Conservation (phyloP, 2,888 invertebrate genomes). For the Leptopilina myrica region DNA sequence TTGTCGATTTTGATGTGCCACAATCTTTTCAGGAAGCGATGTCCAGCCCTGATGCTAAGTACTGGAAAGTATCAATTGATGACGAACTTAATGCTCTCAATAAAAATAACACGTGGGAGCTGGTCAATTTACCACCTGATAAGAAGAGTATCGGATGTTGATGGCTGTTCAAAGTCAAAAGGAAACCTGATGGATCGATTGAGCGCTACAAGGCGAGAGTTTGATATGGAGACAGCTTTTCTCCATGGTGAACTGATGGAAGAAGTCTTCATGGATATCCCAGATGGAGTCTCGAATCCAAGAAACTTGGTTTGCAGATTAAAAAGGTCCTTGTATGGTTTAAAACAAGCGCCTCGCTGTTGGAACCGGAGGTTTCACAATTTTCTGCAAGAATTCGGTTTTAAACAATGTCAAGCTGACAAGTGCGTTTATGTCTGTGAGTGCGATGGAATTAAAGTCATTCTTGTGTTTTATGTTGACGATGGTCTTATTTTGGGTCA, state of each 20-base stretch:
- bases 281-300: background rate
- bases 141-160: background rate
- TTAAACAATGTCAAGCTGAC: conserved; percentile 43
- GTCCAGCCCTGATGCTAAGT: conserved; percentile 19
- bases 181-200: background rate
- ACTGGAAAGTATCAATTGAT: conserved; percentile 47
- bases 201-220: conserved; percentile 22
- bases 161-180: conserved; percentile 43
- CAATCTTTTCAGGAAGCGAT: conserved; percentile 54
- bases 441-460: conserved; percentile 39
- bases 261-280: background rate
- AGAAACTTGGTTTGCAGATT: background rate
- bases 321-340: conserved; percentile 6
- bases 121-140: conserved; percentile 27
- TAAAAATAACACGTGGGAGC: conserved; percentile 46
- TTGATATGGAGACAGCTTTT: background rate
- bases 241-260: background rate
- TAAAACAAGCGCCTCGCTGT: conserved; percentile 47
- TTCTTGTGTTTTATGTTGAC: conserved; percentile 44
- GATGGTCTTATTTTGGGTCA: conserved; percentile 42
- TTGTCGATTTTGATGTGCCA: conserved; percentile 48
- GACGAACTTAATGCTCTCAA: conserved; percentile 43
- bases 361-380: conserved; percentile 44
- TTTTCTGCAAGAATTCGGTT: conserved; percentile 39
- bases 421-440: conserved; percentile 44